Evolutionary conservation across 1,140 invertebrate genomes (phyloP).

Genomic region (Eueides isabella): DNA sequence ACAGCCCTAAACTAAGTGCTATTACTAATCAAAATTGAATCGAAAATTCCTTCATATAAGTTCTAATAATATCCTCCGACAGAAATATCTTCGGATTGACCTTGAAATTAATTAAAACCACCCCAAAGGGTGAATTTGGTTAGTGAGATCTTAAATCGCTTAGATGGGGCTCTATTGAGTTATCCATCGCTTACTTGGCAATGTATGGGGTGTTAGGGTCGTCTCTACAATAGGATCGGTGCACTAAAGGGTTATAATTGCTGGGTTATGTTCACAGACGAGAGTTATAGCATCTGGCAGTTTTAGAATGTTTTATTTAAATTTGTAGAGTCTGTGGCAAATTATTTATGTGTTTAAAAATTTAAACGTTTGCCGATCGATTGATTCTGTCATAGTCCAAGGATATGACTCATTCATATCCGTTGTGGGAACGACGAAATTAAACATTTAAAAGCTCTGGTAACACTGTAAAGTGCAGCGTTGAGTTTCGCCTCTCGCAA

Average conservation of each 20-base stretch:
- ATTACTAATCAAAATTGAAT: too few relatives aligned
- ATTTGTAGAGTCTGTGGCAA: background rate
- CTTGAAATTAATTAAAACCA: constrained; percentile 59
- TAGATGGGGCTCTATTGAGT: constrained; percentile 60
- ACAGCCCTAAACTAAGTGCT: background rate
- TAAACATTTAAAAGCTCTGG: too few relatives aligned
- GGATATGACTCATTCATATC: too few relatives aligned
- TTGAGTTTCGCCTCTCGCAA: too few relatives aligned
- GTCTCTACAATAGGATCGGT: constrained; percentile 28
- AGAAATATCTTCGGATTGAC: constrained; percentile 41
- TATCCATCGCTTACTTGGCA: constrained; percentile 59
- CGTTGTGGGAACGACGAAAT: too few relatives aligned
- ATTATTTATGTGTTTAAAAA: background rate
- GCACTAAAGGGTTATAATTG: constrained; percentile 47
- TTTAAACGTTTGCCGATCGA: too few relatives aligned
- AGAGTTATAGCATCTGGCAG: constrained; percentile 26
- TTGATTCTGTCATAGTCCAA: too few relatives aligned
- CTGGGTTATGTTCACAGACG: constrained; percentile 41
- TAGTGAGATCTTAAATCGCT: constrained; percentile 59
- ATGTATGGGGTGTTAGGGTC: constrained; percentile 54
- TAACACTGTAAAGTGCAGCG: too few relatives aligned
- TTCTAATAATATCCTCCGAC: constrained; percentile 23
- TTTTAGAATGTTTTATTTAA: background rate
- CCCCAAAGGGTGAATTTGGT: constrained; percentile 54
- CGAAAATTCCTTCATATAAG: too few relatives aligned